Evolutionary conservation across 2,888 invertebrate species (phyloP).

Genomic region (Drosophila fulvimacula): DNA sequence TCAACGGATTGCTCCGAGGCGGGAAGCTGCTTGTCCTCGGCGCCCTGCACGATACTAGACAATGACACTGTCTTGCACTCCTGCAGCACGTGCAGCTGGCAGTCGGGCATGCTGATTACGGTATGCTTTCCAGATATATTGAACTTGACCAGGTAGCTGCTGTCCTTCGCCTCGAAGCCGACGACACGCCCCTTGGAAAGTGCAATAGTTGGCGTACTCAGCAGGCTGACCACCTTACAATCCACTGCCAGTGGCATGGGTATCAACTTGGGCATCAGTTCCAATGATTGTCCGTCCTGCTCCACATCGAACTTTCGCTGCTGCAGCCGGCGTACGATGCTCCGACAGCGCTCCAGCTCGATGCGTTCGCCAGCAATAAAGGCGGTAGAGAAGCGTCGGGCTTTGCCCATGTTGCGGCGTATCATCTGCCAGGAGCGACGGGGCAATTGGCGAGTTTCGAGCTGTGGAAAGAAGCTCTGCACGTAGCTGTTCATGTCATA

Average conservation of each 20-base stretch:
- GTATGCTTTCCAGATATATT: slow-evolving; percentile 9
- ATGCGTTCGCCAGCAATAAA: slow-evolving; percentile 46
- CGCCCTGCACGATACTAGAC: slow-evolving; percentile 25
- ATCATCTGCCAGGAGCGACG: slow-evolving; percentile 57
- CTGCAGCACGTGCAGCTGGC: slow-evolving; percentile 27
- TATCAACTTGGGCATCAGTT: slow-evolving; percentile 45
- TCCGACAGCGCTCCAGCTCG: slow-evolving; percentile 33
- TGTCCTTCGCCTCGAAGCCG: slow-evolving; percentile 26
- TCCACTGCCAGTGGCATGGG: slow-evolving; percentile 40
- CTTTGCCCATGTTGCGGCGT: slow-evolving; percentile 54
- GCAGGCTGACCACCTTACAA: slow-evolving; percentile 41
- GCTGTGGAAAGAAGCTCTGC: slow-evolving; percentile 2
- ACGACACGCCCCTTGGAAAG: slow-evolving; percentile 43
- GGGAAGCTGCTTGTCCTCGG: background rate
- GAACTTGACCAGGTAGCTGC: slow-evolving; percentile 50
- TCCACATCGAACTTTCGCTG: slow-evolving; percentile 20
- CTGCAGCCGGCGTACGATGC: slow-evolving; percentile 49
- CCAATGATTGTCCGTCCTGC: slow-evolving; percentile 8
- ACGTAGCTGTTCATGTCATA: slow-evolving; percentile 44
- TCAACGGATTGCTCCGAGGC: background rate
- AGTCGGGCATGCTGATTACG: slow-evolving; percentile 32
- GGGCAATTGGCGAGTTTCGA: slow-evolving; percentile 40
- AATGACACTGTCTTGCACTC: slow-evolving; percentile 19
- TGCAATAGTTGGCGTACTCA: slow-evolving; percentile 2
- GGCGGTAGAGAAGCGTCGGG: slow-evolving; percentile 56